Evolutionary conservation across 2,113 vertebrate species (phyloP), one percentile per base, ranked within the genome.

Genomic region (Forbesichthys agassizii): DNA sequence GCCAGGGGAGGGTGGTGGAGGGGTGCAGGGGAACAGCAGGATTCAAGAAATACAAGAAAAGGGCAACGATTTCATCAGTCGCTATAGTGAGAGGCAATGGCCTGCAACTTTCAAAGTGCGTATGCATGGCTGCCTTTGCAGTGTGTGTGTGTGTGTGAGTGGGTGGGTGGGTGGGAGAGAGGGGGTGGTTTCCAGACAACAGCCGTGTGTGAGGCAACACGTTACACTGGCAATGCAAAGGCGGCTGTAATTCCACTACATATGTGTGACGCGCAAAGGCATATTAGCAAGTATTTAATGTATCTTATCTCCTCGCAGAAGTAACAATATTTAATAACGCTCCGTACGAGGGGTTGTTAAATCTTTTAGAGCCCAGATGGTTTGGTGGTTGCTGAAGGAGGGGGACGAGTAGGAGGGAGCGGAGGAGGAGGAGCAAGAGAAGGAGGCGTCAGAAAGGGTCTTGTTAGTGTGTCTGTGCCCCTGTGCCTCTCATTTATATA

Each of bases 31-130:
- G 18, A 68, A 64, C 62, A 84, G 68, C 51, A 33, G 54, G 75
- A 86, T 75, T 73, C 66, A 81, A 71, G 47, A 73, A 65, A 58
- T 78, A 77, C 75, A 84, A 74, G 73, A 55, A 74, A 81, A 64
- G 74, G 36, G 64, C 49, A 60, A 52, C 57, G 33, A 54, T 80
- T 82, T 78, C 66, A 75, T 69, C 73, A 78, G 51, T 74, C 73
- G 66, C 27, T 7, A 27, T 27, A 73, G 78, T 63, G 71, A 47
- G 65, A 57, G 65, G 54, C 51, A 33, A 73, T 48, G 49, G 57
- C 46, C 33, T 10, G 63, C 48, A 68, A 69, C 74, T 59, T 78
- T 66, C 48, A 58, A 33, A 66, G 27, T 64, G 7, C 7, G 36
- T 42, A 42, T 42, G 36, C 36, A 42, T 42, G 36, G 5, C n/a